These are phyloP conservation scores for Amphiduros pacificus DNA, from an alignment of 2,888 invertebrate species.

Conservation along the genomic window DNA sequence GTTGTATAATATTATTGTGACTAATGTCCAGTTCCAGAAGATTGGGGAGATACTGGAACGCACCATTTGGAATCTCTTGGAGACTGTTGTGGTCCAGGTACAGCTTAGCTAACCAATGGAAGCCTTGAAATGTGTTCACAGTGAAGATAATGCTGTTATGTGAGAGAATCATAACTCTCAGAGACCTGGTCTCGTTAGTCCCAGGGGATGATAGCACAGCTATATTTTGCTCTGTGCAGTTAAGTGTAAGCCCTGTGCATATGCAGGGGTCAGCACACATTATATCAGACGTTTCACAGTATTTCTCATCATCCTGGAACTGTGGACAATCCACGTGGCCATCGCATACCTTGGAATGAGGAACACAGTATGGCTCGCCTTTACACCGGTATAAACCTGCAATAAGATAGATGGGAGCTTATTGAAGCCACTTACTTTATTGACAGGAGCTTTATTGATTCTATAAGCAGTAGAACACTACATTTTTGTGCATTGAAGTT, in stretches of 20 bases:
- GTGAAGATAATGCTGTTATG: constrained; percentile 4
- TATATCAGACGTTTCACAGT: constrained; percentile 24
- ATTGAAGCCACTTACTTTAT: no score
- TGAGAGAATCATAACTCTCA: constrained; percentile 19
- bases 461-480: no score
- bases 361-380: constrained; percentile 23
- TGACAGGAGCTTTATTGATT: no score
- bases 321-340: constrained; percentile 24
- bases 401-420: no score
- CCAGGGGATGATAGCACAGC: background rate
- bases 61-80: background rate
- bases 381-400: constrained; percentile 28
- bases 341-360: constrained; percentile 30
- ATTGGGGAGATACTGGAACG: constrained; percentile 9
- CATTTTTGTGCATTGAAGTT: no score
- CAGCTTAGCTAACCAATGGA: constrained; percentile 20
- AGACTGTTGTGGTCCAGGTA: constrained; percentile 5
- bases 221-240: background rate
- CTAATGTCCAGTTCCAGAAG: constrained; percentile 17
- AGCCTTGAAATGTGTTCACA: background rate
- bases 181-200: background rate
- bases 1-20: constrained; percentile 8
- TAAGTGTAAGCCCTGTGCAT: constrained; percentile 5
- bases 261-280: no score
- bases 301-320: constrained; percentile 27